Conservation (phyloP, 2,797 vertebrate species). For the Gastrophryne carolinensis region DNA sequence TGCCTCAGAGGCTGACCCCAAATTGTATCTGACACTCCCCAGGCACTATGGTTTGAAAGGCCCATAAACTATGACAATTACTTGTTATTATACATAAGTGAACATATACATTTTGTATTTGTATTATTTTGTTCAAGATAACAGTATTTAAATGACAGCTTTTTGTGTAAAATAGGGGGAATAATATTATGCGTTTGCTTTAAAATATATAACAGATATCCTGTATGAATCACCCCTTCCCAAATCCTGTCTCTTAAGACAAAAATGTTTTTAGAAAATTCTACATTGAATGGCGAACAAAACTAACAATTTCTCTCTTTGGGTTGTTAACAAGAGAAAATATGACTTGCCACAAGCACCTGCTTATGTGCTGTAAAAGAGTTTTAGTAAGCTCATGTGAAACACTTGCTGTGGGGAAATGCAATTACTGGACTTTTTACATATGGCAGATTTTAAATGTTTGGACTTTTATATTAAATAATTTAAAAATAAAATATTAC, state of each 20-base stretch:
- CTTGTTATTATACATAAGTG: too few species aligned
- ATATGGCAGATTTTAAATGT: conserved; percentile 44
- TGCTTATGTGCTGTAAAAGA: conserved; percentile 31
- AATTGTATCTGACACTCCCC: too few species aligned
- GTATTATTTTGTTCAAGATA: too few species aligned
- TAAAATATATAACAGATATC: neutral
- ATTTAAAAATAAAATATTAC: conserved; percentile 46
- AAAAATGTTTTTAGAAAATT: neutral
- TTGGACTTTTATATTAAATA: conserved; percentile 45
- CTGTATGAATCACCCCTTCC: neutral
- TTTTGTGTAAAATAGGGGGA: too few species aligned
- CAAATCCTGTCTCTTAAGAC: neutral
- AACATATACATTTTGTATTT: too few species aligned
- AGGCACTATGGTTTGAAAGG: too few species aligned
- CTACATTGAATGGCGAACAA: neutral
- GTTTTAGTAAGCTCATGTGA: conserved; percentile 47
- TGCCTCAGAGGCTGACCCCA: too few species aligned
- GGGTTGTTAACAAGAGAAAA: neutral
- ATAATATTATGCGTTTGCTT: too few species aligned
- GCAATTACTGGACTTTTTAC: conserved; percentile 43
- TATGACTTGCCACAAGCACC: conserved; percentile 19
- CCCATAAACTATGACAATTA: too few species aligned
- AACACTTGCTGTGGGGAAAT: conserved; percentile 49
- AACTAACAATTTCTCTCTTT: neutral
- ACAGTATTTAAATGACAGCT: too few species aligned